Base-by-base conservation (phyloP, 2,113 vertebrate species). In the Hymenochirus boettgeri region DNA sequence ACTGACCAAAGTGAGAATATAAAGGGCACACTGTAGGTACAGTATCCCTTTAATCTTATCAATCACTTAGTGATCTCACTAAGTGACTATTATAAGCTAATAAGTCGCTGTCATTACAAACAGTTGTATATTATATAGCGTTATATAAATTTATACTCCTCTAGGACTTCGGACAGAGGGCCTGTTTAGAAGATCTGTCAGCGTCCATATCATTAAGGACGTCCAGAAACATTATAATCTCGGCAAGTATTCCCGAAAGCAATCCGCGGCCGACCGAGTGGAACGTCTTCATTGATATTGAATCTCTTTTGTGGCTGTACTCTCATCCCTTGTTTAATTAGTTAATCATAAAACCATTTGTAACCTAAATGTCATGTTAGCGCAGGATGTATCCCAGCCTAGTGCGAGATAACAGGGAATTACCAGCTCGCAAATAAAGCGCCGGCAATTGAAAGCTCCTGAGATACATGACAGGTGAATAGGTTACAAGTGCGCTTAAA, bases 111-210 rank as follows among this genome's bases (percentile, higher is more conserved):
- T n/a, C n/a, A n/a, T n/a, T n/a, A n/a, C n/a, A n/a, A n/a, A n/a
- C n/a, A n/a, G n/a, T n/a, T n/a, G n/a, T n/a, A n/a, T n/a, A n/a
- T n/a, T n/a, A n/a, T n/a, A n/a, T n/a, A n/a, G n/a, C n/a, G n/a
- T n/a, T n/a, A n/a, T n/a, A n/a, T n/a, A 31, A 31, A 31, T 31
- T 26, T 22, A 35, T 12, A 11, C 3, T 66, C 33, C 70, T 35
- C 10, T 74, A 94, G 92, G 91, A 17, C 82, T 95, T 9, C 80
- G 5, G 70, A 89, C 90, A 0, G 89, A 94, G 73, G 90, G 90
- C 1, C 78, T 94, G 67, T 97, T 94, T 82, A 85, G 90, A 69
- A 89, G 89, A 31, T 93, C 91, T 0, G 90, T 84, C 71, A 86
- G 69, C 1, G 72, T 86, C 51, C 89, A 91, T 70, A 71, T 80